Conservation (phyloP, 1,140 invertebrate species). For the Drosophila watanabei region DNA sequence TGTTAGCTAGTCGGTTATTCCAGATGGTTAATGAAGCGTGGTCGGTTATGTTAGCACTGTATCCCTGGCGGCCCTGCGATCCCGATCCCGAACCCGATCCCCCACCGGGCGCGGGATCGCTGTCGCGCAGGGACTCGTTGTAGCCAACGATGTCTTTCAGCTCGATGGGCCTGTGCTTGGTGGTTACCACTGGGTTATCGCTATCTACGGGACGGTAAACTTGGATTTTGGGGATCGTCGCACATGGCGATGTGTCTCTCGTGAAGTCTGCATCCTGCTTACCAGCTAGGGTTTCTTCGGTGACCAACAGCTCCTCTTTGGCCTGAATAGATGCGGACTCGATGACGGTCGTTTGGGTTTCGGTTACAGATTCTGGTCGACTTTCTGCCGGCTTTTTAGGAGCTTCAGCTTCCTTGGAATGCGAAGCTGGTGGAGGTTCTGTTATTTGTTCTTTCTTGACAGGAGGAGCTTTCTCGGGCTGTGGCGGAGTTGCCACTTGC, state of each 20-base stretch:
- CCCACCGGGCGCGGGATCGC: conserved; percentile 43
- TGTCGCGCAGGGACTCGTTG: conserved; percentile 68
- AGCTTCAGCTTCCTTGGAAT: conserved; percentile 36
- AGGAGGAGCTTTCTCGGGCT: conserved; percentile 21
- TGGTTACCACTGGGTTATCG: conserved; percentile 40
- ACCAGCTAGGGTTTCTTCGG: conserved; percentile 56
- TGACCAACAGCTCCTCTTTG: conserved; percentile 15
- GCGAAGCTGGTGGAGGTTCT: conserved; percentile 20
- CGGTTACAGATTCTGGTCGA: conserved; percentile 3
- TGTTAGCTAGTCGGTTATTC: conserved; percentile 75
- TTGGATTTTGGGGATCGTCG: conserved; percentile 57
- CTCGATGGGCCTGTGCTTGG: conserved; percentile 69
- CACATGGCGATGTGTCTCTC: conserved; percentile 22
- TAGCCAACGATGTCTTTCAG: conserved; percentile 74
- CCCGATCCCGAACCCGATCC: conserved; percentile 39
- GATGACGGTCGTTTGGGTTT: conserved; percentile 6
- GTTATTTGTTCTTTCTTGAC: conserved; percentile 7
- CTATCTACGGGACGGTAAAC: conserved; percentile 50
- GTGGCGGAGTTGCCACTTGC: conserved; percentile 4
- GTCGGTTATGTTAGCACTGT: conserved; percentile 75
- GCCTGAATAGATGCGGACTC: conserved; percentile 30
- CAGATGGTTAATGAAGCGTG: conserved; percentile 78
- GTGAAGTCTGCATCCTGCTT: conserved; percentile 46
- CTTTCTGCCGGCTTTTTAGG: conserved; percentile 1
- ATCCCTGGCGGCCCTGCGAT: conserved; percentile 51